Percentiles rank a stretch among this genome's conserved stretches.
These are phyloP conservation scores for Noctua pronuba DNA, from an alignment of 2,888 invertebrate species.

Conservation along the genomic window DNA sequence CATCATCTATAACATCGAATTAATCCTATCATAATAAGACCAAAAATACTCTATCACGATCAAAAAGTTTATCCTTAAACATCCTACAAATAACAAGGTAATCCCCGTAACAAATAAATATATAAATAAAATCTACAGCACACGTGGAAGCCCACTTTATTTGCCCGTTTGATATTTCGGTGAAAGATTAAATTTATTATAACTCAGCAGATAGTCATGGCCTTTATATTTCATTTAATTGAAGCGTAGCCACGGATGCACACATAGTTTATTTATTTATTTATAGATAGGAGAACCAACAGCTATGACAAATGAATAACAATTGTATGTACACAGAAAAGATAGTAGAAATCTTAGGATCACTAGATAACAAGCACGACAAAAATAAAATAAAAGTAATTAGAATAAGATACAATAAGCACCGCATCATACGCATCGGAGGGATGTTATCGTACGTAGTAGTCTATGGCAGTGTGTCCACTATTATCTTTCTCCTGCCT, in stretches of 20 bases:
- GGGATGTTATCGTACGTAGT: not conserved
- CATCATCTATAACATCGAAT: not conserved
- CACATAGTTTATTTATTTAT: too few relatives aligned
- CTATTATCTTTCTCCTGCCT: too few relatives aligned
- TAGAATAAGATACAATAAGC: too few relatives aligned
- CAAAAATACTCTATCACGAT: not conserved
- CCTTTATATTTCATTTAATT: conserved; percentile 8
- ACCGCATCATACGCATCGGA: not conserved
- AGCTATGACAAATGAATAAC: too few relatives aligned
- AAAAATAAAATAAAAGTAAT: too few relatives aligned
- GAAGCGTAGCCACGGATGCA: not conserved
- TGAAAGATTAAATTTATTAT: conserved; percentile 8
- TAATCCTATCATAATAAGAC: not conserved
- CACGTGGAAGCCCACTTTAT: not conserved
- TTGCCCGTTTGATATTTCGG: conserved; percentile 11
- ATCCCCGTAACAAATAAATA: not conserved
- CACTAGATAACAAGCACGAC: too few relatives aligned
- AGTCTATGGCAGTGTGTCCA: not conserved
- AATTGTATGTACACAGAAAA: too few relatives aligned
- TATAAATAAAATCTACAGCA: not conserved
- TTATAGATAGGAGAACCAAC: too few relatives aligned
- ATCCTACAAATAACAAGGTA: not conserved
- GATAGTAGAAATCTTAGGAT: too few relatives aligned
- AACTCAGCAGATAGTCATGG: not conserved
- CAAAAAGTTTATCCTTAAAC: not conserved